Base-by-base conservation (phyloP, 1,140 invertebrate species). In the Drosophila seguyi region DNA sequence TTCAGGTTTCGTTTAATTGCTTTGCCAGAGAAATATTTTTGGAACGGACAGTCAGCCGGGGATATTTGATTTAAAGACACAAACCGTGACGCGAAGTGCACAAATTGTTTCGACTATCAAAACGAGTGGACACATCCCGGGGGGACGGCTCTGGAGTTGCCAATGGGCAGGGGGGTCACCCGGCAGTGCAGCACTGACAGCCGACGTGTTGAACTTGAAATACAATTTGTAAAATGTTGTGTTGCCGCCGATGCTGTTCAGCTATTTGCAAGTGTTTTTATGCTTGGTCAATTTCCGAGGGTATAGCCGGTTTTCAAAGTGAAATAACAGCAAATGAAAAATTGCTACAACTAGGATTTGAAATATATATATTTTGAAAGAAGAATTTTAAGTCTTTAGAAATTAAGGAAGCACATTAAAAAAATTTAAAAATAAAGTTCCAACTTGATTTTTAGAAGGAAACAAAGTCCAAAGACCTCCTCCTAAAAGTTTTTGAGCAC, bases 201-300 rank as follows among this genome's bases (percentile, higher is more conserved):
- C 52, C 44, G 73, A 75, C 44, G 39, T 34, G 52, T 66, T 66
- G 73, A 75, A 75, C 73, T 75, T 75, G 59, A 75, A 75, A 52
- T 44, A 56, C 67, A 53, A 61, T 74, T 52, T 74, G 36, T 55
- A 34, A 47, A 48, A 42, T 25, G 36, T 48, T 63, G 22, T 18
- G 29, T 36, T 25, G 25, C 27, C 27, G 48, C 36, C 14, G 41
- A 36, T 44, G 50, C 29, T 69, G 25, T 34, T 38, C 25, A 27
- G 60, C 13, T 20, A 67, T 22, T 53, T 25, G 60, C 20, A 50
- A 65, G 41, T 31, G 18, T 29, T 34, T 52, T 34, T 20, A 13
- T 41, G n/a, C 11, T 18, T 13, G 41, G 11, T 20, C 10, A 11
- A 42, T 42, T 42, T 20, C 41, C 4, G 18, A 62, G 59, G 41